Conservation (phyloP, 2,113 vertebrate genomes). For the Centropristis striata region DNA sequence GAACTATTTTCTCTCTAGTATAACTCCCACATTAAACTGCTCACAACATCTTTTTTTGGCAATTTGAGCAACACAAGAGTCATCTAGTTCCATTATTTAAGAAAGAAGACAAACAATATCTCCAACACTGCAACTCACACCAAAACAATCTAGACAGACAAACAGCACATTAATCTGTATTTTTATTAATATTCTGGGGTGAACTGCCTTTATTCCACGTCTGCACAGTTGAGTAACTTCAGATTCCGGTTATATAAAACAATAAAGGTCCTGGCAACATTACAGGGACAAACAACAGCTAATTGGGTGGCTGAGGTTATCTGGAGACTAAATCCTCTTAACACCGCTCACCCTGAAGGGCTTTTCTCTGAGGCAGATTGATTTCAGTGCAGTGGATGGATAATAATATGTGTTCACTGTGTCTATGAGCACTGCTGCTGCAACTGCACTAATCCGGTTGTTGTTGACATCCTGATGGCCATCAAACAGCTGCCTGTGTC, state of each 20-base stretch:
- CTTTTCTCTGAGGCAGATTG: conserved; percentile 46
- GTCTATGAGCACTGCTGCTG: conserved; percentile 35
- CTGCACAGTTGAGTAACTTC: not conserved
- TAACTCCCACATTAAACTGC: too few species aligned
- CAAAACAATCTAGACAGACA: too few species aligned
- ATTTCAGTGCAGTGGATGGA: conserved; percentile 58
- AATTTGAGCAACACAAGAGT: too few species aligned
- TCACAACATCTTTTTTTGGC: too few species aligned
- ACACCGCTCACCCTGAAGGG: conserved; percentile 53
- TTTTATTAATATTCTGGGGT: too few species aligned
- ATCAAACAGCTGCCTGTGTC: conserved; percentile 63
- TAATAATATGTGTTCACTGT: conserved; percentile 46
- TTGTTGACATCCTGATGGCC: conserved; percentile 73
- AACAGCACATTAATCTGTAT: too few species aligned
- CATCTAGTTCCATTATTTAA: too few species aligned
- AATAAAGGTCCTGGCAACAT: conserved; percentile 15
- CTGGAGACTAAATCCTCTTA: conserved; percentile 75
- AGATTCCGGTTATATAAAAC: conserved; percentile 9
- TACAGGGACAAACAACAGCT: conserved; percentile 15
- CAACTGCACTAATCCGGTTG: conserved; percentile 72
- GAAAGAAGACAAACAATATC: too few species aligned
- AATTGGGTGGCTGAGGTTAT: conserved; percentile 39
- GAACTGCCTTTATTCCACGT: too few species aligned
- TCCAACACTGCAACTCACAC: too few species aligned
- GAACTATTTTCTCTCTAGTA: too few species aligned